Conservation (phyloP, 1,140 invertebrate genomes). For the Drosophila elegans region DNA sequence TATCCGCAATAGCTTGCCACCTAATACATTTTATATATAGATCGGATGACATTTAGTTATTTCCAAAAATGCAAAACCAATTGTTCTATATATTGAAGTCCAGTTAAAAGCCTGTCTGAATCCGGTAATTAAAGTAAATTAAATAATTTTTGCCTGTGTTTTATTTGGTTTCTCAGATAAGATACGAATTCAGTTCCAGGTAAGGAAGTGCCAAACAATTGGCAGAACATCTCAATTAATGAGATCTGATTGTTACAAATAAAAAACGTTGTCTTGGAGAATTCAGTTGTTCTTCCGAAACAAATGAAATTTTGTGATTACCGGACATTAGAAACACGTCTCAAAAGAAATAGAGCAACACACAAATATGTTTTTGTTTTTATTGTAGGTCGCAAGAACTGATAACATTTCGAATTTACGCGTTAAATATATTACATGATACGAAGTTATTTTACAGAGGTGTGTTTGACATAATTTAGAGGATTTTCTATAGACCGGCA, state of each 20-base stretch:
- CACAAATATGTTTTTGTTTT: background rate
- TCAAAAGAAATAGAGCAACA: background rate
- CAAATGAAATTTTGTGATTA: background rate
- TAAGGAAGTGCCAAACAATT: constrained; percentile 2
- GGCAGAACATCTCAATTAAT: background rate
- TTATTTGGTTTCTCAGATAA: constrained; percentile 20
- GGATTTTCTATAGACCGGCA: background rate
- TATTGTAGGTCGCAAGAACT: background rate
- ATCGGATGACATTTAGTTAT: background rate
- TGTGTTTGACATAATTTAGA: background rate
- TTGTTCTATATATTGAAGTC: background rate
- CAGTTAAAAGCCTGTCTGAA: background rate
- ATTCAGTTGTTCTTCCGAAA: background rate
- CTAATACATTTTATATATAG: background rate
- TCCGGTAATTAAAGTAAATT: constrained; percentile 23
- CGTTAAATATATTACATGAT: background rate
- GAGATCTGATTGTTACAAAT: background rate
- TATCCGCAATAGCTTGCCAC: too few relatives aligned
- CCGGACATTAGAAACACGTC: background rate
- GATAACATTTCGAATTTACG: constrained; percentile 12
- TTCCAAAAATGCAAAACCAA: background rate
- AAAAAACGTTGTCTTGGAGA: too few relatives aligned
- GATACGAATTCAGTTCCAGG: constrained; percentile 14
- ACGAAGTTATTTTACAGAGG: constrained; percentile 3
- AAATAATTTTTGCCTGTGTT: constrained; percentile 2